Evolutionary conservation across 1,140 invertebrate genomes (phyloP).

Genomic region (Homalodisca vitripennis): DNA sequence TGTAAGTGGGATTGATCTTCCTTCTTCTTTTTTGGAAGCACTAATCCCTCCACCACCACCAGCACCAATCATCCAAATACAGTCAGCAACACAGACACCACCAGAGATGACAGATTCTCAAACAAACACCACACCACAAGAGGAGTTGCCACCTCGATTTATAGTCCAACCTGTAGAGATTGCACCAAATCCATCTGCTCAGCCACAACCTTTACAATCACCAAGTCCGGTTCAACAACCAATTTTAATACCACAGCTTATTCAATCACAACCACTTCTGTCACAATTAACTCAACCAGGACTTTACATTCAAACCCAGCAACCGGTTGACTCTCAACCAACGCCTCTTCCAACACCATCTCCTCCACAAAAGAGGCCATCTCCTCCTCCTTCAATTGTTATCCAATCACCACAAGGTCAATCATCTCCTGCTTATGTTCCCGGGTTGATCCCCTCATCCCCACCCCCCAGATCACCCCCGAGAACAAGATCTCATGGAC

Average conservation of each 20-base stretch:
- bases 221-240: not conserved
- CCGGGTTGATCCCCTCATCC: constrained; percentile 15
- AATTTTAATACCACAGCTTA: too few relatives aligned
- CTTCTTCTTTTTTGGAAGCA: constrained; percentile 46
- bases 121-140: constrained; percentile 26
- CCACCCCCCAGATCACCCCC: constrained; percentile 17
- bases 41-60: constrained; percentile 39
- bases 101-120: constrained; percentile 20
- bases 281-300: too few relatives aligned
- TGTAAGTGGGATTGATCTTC: constrained; percentile 62
- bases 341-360: constrained; percentile 11
- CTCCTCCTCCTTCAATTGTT: constrained; percentile 25
- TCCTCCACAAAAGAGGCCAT: not conserved
- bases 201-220: not conserved
- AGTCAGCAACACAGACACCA: constrained; percentile 30
- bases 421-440: constrained; percentile 16
- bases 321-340: not conserved
- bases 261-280: too few relatives aligned
- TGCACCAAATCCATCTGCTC: not conserved
- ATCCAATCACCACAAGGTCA: constrained; percentile 28
- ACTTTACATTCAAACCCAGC: not conserved
- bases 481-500: not conserved
- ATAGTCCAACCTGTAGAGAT: not conserved
- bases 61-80: constrained; percentile 22
- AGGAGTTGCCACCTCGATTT: not conserved